phyloP scores from a whole-genome alignment of 2,797 vertebrate species.

The Rhodeus uyekii region DNA sequence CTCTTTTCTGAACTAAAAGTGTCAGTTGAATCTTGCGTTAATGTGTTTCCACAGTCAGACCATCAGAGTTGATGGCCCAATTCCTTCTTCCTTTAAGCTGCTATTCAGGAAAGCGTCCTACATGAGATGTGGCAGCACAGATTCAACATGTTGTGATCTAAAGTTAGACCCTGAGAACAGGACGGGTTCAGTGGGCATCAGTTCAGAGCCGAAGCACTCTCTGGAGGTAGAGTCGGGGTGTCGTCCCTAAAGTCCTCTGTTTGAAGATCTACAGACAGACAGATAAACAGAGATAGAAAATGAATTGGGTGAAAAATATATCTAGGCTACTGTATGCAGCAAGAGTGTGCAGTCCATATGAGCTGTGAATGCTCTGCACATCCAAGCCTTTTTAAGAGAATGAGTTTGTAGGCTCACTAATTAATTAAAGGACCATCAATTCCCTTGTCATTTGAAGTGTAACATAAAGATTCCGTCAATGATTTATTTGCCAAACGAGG shows the following conservation, averaged over 20 bases:
- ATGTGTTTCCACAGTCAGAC: background rate
- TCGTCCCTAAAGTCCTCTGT: conserved; percentile 75
- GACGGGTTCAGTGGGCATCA: conserved; percentile 49
- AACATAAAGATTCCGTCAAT: no score
- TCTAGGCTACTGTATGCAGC: no score
- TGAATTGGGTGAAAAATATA: no score
- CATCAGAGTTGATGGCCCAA: background rate
- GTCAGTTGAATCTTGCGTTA: background rate
- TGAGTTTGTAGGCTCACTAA: no score
- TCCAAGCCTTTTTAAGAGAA: no score
- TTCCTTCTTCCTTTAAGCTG: background rate
- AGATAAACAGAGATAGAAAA: background rate
- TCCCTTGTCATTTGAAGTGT: no score
- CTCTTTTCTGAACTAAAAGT: background rate
- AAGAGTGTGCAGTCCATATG: no score
- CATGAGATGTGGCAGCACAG: background rate
- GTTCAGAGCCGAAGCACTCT: conserved; percentile 71
- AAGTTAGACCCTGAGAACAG: background rate
- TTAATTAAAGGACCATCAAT: no score
- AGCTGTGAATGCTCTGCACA: no score
- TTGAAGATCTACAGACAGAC: conserved; percentile 70
- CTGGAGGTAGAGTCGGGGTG: conserved; percentile 74
- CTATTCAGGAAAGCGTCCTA: background rate
- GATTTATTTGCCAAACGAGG: no score
- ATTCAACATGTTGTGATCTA: background rate